These are phyloP conservation scores for Polymixis lichenea DNA, from an alignment of 2,888 invertebrate species.

Conservation along the genomic window DNA sequence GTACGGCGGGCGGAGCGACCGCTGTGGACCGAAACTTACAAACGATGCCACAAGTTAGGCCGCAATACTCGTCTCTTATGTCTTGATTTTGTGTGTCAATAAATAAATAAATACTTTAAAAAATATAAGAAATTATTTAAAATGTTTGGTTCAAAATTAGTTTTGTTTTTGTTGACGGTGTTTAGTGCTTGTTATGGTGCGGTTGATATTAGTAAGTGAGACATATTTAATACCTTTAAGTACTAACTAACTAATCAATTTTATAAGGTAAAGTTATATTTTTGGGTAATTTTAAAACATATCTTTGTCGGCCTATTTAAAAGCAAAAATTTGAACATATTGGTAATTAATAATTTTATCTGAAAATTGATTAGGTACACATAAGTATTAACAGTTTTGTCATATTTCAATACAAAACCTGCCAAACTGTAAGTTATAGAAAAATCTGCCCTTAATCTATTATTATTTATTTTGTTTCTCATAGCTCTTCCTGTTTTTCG, in stretches of 20 bases:
- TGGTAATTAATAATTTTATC: neutral
- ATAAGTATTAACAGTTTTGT: neutral
- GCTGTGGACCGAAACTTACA: conserved; percentile 56
- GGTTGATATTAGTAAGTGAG: conserved; percentile 80
- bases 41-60: conserved; percentile 66
- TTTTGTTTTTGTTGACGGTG: conserved; percentile 69
- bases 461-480: neutral
- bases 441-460: neutral
- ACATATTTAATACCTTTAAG: neutral
- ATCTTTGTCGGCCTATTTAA: neutral
- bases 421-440: neutral
- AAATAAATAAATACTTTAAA: neutral
- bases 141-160: conserved; percentile 49
- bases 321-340: neutral
- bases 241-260: neutral
- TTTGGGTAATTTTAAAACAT: neutral
- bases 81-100: conserved; percentile 14
- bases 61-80: conserved; percentile 62
- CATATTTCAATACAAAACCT: neutral
- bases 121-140: conserved; percentile 1
- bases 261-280: neutral
- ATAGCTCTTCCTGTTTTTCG: neutral
- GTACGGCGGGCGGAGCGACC: conserved; percentile 47
- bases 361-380: neutral
- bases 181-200: conserved; percentile 72